Evolutionary conservation across 2,797 vertebrate species (phyloP), one percentile per base, ranked within the genome.

Genomic region (Cirrhinus molitorella): DNA sequence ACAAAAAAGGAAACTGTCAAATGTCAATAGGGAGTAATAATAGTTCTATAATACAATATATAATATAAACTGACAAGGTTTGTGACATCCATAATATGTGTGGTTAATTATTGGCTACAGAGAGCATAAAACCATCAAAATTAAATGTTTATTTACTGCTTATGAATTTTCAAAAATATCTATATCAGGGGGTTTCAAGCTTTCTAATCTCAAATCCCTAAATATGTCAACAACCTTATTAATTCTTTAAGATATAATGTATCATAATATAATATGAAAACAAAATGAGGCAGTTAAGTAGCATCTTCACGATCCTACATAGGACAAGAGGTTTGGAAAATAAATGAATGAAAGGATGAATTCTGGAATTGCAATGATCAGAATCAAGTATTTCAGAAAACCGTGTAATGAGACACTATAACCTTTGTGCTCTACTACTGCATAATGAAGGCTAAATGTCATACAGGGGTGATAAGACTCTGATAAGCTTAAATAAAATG

Each of bases 371-470:
- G 43, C 14, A 34, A 43, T 17, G 59, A 57, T 75, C 12, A 73
- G 19, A 31, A 51, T 72, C 70, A 51, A 51, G 25, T 19, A 31
- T 51, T 21, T 2, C 17, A 55, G 51, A 40, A n/a, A 14, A n/a
- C n/a, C 17, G 1, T 77, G 57, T 63, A 63, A 47, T 51, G 17
- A 79, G 76, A 49, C 59, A 47, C 43, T 34, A 51, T 13, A n/a
- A n/a, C 2, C 31, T 34, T 34, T 51, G 21, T n/a, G 19, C 45
- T 66, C 76, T 66, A 63, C 17, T 21, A 49, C 25, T 66, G 13
- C 19, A 66, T 79, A 66, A 79, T 79, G 45, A 79, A 49, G 19
- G 43, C 61, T 66, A 65, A 51, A 51, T 79, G 40, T 37, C 76
- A 65, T 51, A 66, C 34, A 25, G 34, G 55, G 47, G 34, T 75